Evolutionary conservation across 2,113 vertebrate species (phyloP).

Genomic region (Corydoras sp.): DNA sequence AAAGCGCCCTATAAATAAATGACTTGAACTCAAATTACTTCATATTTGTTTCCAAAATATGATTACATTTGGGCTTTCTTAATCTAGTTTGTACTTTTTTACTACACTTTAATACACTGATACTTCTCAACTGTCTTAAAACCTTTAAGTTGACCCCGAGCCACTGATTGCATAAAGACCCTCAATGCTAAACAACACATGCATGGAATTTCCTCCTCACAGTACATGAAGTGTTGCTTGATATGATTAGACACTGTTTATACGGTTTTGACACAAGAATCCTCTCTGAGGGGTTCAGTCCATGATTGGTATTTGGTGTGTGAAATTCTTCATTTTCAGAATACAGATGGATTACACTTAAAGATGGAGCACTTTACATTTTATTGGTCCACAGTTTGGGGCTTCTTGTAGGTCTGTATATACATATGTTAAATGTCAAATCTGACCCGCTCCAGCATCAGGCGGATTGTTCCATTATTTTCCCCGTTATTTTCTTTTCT

Average conservation of each 20-base stretch:
- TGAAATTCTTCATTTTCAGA: neutral
- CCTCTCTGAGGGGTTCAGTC: neutral
- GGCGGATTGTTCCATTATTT: no score
- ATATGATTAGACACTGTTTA: conserved; percentile 8
- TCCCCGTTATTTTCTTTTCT: no score
- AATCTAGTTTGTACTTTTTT: no score
- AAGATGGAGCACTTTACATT: neutral
- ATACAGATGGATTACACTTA: neutral
- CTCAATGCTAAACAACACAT: neutral
- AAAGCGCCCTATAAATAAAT: no score
- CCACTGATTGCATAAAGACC: neutral
- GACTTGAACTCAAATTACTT: no score
- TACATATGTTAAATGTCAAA: no score
- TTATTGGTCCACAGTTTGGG: conserved; percentile 7
- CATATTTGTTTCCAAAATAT: no score
- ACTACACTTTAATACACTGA: no score
- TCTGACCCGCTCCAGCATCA: no score
- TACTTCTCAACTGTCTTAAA: no score
- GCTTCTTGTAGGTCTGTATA: neutral
- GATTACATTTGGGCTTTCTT: no score
- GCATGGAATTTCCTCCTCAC: conserved; percentile 9
- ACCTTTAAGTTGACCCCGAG: no score
- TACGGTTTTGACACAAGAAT: neutral
- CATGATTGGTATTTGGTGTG: neutral
- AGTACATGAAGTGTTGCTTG: conserved; percentile 15